phyloP scores from a whole-genome alignment of 1,140 invertebrate species.

The Bombus balteatus region DNA sequence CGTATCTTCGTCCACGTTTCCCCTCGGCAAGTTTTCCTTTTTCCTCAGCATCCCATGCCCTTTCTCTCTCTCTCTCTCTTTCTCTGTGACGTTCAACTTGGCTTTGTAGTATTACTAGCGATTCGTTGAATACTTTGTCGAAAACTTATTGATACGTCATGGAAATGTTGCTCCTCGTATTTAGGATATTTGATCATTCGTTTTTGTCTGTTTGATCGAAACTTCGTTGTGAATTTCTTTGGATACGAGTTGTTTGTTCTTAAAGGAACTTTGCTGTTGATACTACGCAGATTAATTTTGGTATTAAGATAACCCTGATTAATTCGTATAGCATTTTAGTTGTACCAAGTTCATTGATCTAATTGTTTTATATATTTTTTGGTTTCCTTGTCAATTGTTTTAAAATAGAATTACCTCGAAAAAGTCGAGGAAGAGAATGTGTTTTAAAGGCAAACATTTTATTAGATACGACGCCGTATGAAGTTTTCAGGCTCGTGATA shows the following conservation, averaged over 20 bases:
- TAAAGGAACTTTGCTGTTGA: neutral
- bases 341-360: too few relatives aligned
- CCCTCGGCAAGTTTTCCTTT: slow-evolving; percentile 62
- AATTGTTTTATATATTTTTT: too few relatives aligned
- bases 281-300: neutral
- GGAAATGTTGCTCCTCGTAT: neutral
- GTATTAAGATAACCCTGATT: neutral
- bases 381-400: too few relatives aligned
- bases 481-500: too few relatives aligned
- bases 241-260: neutral
- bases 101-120: slow-evolving; percentile 13
- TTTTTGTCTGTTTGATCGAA: neutral
- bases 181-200: neutral
- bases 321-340: neutral
- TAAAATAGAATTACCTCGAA: too few relatives aligned
- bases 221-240: too few relatives aligned
- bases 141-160: slow-evolving; percentile 1
- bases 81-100: slow-evolving; percentile 17
- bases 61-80: neutral
- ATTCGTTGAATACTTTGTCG: slow-evolving; percentile 19
- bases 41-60: neutral
- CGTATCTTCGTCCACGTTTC: slow-evolving; percentile 61
- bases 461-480: too few relatives aligned
- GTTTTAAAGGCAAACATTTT: too few relatives aligned
- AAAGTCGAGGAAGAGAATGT: too few relatives aligned